Percentiles rank a stretch among this genome's conserved stretches.
Conservation (phyloP, 2,888 invertebrate species). For the Lithophane leautieri region DNA sequence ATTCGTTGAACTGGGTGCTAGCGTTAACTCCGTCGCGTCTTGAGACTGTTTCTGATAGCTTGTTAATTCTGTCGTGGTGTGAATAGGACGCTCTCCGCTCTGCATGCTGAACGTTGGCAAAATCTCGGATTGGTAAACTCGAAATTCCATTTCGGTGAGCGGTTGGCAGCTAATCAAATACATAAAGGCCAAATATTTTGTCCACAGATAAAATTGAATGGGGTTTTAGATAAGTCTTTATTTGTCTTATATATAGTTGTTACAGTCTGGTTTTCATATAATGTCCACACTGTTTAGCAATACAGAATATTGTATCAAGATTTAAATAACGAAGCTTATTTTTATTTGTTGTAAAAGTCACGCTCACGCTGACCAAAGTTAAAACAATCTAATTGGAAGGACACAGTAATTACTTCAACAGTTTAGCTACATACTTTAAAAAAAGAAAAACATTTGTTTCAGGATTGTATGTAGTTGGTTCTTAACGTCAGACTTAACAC, state of each 20-base stretch:
- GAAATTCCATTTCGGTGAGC: background rate
- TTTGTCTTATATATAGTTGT: too few species aligned
- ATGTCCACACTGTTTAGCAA: too few species aligned
- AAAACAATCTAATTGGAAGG: background rate
- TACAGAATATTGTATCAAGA: too few species aligned
- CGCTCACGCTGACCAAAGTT: background rate
- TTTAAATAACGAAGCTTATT: background rate
- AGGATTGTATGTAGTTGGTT: background rate
- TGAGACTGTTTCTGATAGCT: slow-evolving; percentile 25
- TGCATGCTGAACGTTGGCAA: background rate
- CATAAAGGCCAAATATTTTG: too few species aligned
- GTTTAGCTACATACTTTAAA: background rate
- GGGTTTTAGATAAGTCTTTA: background rate
- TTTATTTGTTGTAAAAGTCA: background rate
- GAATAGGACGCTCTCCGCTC: too few species aligned
- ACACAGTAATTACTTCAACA: background rate
- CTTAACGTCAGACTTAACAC: background rate
- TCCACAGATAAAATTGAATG: background rate
- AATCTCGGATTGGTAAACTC: background rate
- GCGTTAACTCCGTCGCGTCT: slow-evolving; percentile 38
- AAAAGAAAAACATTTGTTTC: background rate
- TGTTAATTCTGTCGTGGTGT: background rate
- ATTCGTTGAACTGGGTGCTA: slow-evolving; percentile 42
- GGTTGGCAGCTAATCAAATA: background rate
- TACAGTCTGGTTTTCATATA: too few species aligned